These are phyloP conservation scores for Unio delphinus DNA, from an alignment of 2,888 invertebrate genomes.

Conservation along the genomic window DNA sequence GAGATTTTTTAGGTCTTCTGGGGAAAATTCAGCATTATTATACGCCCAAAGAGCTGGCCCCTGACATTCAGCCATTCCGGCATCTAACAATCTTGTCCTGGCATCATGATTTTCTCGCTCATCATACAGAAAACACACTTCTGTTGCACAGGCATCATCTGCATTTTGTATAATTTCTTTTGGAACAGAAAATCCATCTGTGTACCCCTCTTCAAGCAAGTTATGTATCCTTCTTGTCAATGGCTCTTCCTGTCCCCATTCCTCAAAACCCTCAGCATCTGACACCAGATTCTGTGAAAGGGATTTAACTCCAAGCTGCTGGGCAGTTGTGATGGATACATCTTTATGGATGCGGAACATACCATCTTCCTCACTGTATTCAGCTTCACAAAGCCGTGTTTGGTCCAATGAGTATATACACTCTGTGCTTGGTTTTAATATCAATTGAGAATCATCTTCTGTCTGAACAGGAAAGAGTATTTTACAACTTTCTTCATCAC, in stretches of 20 bases:
- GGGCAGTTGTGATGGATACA: conserved; percentile 46
- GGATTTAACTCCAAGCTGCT: conserved; percentile 50
- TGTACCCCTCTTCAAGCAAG: conserved; percentile 54
- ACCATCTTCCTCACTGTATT: conserved; percentile 24
- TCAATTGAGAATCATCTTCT: conserved; percentile 1
- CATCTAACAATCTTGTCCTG: conserved; percentile 49
- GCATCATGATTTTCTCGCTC: conserved; percentile 53
- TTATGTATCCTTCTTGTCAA: conserved; percentile 51
- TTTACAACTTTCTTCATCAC: conserved; percentile 1
- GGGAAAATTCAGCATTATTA: conserved; percentile 63
- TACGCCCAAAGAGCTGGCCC: conserved; percentile 68
- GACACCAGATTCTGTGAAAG: conserved; percentile 46
- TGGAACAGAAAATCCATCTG: conserved; percentile 59
- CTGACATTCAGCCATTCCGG: conserved; percentile 61
- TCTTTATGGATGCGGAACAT: conserved; percentile 46
- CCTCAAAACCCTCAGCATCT: conserved; percentile 38
- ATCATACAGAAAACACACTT: conserved; percentile 57
- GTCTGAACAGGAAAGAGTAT: conserved; percentile 18
- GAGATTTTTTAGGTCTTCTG: conserved; percentile 64
- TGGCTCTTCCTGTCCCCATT: conserved; percentile 60
- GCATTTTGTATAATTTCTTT: conserved; percentile 66
- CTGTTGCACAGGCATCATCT: conserved; percentile 59
- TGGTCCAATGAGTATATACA: conserved; percentile 16
- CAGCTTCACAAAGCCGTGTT: conserved; percentile 12
- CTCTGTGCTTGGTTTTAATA: conserved; percentile 8